Evolutionary conservation across 2,888 invertebrate genomes (phyloP), one percentile per base, ranked within the genome.

Genomic region (Antitype chi): DNA sequence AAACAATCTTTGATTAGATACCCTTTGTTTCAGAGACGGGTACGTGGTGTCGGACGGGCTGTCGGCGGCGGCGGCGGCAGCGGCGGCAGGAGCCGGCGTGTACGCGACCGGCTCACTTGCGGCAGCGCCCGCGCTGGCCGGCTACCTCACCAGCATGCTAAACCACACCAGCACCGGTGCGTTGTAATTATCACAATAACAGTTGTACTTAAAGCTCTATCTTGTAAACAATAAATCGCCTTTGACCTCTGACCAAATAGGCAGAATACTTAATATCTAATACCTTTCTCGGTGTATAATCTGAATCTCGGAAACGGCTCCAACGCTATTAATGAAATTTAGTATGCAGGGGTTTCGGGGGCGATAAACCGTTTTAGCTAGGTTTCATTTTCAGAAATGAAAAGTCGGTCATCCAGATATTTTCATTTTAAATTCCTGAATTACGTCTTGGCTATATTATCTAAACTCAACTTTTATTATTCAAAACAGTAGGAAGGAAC

Each of bases 81-180:
- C 47, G 62, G 63, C 47, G 15, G 53, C 13, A 6, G 15, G 47
- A 38, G 17, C 15, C 9, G 91, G 23, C 2, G 0, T 49, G 11
- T 93, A 82, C 85, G 63, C 96, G 53, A 94, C 96, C 13, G 97
- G 97, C 32, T 93, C 96, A 79, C 92, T 91, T 74, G 89, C 97
- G 64, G 92, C 92, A 43, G 94, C 97, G 74, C 95, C 97, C 13
- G 89, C 89, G 32, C 95, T 98, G 64, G 97, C 97, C 17, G 91
- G 92, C 59, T 97, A 97, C 85, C 95, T 98, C 47, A 91, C 97
- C 79, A 89, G 93, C 15, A 93, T 98, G 80, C 97, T 97, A 74
- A 91, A 91, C 70, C 96, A 97, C 86, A 93, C 93, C 49, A 95
- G 95, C 83, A 85, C 91, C 8, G 95, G 96, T 95, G 32, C 43